Conservation (phyloP, 2,113 vertebrate genomes). For the Cettia cetti region DNA sequence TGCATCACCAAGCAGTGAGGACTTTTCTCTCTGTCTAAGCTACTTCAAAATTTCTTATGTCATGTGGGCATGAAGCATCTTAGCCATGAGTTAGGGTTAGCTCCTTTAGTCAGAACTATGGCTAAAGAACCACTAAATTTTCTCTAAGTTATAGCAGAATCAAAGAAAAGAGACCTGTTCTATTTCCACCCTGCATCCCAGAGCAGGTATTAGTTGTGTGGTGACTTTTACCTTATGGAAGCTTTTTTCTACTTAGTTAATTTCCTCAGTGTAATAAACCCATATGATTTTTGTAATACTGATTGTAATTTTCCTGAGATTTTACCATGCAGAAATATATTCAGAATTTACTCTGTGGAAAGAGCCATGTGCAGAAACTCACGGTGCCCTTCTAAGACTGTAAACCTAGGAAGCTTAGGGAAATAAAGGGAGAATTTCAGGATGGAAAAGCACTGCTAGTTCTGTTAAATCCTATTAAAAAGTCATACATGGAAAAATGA, state of each 20-base stretch:
- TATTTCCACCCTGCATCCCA: neutral
- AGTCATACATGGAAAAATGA: neutral
- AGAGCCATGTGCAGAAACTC: neutral
- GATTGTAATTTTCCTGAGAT: neutral
- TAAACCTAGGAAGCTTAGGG: neutral
- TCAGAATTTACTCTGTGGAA: neutral
- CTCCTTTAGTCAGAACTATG: neutral
- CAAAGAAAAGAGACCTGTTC: neutral
- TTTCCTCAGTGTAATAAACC: neutral
- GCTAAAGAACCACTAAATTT: neutral
- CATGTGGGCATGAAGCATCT: neutral
- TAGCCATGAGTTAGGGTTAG: neutral
- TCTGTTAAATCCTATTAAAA: neutral
- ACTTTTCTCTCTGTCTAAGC: neutral
- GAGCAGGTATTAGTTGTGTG: accelerated
- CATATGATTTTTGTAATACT: neutral
- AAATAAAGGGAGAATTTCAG: neutral
- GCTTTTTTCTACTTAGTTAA: neutral
- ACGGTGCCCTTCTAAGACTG: neutral
- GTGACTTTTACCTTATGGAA: neutral
- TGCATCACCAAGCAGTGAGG: neutral
- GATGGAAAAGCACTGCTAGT: neutral
- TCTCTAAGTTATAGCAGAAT: neutral
- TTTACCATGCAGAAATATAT: neutral
- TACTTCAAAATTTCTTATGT: neutral